Percentiles rank a stretch among this genome's conserved stretches.
phyloP scores from a whole-genome alignment of 2,888 invertebrate species.

The Parnassius smintheus region DNA sequence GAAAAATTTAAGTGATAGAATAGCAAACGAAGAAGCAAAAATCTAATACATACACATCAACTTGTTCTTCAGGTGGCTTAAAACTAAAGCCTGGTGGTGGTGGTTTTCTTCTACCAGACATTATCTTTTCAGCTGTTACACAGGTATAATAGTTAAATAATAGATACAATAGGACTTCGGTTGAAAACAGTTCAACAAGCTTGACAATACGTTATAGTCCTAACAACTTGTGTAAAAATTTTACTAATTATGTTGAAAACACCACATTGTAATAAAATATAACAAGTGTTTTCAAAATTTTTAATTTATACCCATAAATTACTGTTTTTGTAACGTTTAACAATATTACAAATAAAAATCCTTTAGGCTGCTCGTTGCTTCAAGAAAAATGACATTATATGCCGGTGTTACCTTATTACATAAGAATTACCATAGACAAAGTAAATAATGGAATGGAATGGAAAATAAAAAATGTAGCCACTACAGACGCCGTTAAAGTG shows the following conservation, averaged over 20 bases:
- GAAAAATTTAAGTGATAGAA: constrained; percentile 7
- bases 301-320: constrained; percentile 1
- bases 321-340: constrained; percentile 6
- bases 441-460: too few species aligned
- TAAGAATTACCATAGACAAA: too few species aligned
- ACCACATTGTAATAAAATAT: constrained; percentile 7
- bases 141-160: constrained; percentile 21
- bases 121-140: constrained; percentile 35
- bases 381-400: constrained; percentile 16
- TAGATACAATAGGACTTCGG: constrained; percentile 7
- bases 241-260: constrained; percentile 4
- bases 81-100: constrained; percentile 61
- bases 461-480: too few species aligned
- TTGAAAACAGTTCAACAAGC: constrained; percentile 22
- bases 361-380: constrained; percentile 7
- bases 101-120: constrained; percentile 65
- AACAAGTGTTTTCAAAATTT: constrained; percentile 1
- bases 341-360: constrained; percentile 15
- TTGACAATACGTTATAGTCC: constrained; percentile 82
- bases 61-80: constrained; percentile 59
- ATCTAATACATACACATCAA: constrained; percentile 58
- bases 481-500: too few species aligned
- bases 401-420: constrained; percentile 51
- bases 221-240: constrained; percentile 5
- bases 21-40: constrained; percentile 10